Base-by-base conservation (phyloP, 2,113 vertebrate genomes). In the Nycticebus coucang region DNA sequence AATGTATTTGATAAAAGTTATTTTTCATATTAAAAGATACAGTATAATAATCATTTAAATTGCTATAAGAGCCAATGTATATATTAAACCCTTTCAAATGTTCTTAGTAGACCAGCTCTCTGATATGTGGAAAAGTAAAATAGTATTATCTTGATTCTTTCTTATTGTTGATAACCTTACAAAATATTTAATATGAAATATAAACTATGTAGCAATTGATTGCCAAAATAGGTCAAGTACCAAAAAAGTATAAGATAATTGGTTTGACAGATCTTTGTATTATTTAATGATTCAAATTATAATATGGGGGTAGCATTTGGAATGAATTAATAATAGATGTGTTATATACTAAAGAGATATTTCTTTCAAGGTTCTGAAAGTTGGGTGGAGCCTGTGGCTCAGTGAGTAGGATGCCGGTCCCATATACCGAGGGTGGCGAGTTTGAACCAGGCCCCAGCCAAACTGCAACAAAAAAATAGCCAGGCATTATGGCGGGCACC, bases 221-320 rank as follows among this genome's bases (percentile, higher is more conserved):
- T 96, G 68, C 57, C 37, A 68, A 80, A 81, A 77, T 68, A 96
- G 71, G 45, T 95, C 15, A 97, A 90, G 55, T 66, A 64, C 64
- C 64, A 89, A 82, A 87, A 87, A 94, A 33, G 60, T 37, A 37
- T 78, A 89, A 37, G 30, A 72, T 50, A 92, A 64, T 75, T 87
- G 87, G 5, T 45, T 79, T 93, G 53, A 92, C 33, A 80, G 79
- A 77, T 66, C 69, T 88, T 87, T 93, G 14, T 55, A 53, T 90
- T 50, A 86, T 33, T 86, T 91, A 75, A 82, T 92, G 80, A 72
- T 92, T 87, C 28, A 89, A 93, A 59, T 62, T 89, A 86, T 77
- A 55, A 74, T 91, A 64, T 79, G 69, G 30, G 24, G 30, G 7
- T 35, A 90, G 33, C 75, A 85, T 78, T 59, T 50, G 68, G 37